Conservation (phyloP, 2,113 vertebrate species). For the Gorsachius goisagi region DNA sequence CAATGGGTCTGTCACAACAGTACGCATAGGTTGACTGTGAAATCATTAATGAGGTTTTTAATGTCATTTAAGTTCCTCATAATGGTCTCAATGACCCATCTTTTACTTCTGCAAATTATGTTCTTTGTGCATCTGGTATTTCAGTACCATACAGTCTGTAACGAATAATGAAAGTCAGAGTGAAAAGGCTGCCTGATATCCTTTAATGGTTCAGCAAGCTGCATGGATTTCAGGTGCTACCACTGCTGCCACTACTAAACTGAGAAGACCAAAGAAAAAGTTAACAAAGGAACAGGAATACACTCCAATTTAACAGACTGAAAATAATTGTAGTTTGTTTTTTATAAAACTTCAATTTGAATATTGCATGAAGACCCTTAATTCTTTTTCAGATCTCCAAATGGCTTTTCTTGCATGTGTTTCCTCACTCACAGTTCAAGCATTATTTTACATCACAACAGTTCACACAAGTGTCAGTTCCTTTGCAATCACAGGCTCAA, state of each 20-base stretch:
- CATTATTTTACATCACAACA: background rate
- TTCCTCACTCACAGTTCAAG: constrained; percentile 46
- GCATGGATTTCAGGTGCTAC: background rate
- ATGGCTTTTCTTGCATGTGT: constrained; percentile 46
- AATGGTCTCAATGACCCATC: background rate
- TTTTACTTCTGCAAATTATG: background rate
- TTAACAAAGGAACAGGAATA: background rate
- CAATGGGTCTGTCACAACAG: background rate
- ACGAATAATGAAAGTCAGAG: background rate
- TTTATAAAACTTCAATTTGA: constrained; percentile 20
- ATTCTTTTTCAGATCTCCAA: constrained; percentile 9
- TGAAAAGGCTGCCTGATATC: background rate
- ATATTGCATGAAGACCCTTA: constrained; percentile 49
- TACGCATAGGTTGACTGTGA: constrained; percentile 11
- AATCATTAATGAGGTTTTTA: background rate
- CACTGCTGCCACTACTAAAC: background rate
- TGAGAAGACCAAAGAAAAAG: background rate
- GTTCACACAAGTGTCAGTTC: constrained; percentile 50
- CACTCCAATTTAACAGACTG: background rate
- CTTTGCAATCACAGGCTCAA: constrained; percentile 54
- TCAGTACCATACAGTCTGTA: background rate
- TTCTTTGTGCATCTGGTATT: constrained; percentile 2
- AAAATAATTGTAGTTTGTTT: background rate
- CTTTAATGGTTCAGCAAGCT: background rate
- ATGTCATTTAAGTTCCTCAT: constrained; percentile 6